A percentile compares a stretch with the other conserved stretches of the same genome.
Evolutionary conservation across 2,113 vertebrate genomes (phyloP).

Genomic region (Rhegmatorhina hoffmannsi): DNA sequence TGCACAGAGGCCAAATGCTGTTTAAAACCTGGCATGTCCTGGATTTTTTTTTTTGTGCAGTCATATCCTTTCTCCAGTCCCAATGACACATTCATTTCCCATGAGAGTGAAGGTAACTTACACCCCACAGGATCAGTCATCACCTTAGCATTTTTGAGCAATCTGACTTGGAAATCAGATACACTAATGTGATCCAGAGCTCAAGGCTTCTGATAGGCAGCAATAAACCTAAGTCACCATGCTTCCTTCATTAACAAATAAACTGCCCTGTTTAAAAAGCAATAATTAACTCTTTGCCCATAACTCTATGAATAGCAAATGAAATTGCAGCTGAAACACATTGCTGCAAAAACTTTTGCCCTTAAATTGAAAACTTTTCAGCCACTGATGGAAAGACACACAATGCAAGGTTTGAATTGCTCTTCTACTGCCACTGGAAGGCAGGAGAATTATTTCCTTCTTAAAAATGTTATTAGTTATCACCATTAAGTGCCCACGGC

Average conservation of each 20-base stretch:
- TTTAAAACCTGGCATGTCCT: not conserved
- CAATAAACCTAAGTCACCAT: not conserved
- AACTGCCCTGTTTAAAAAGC: not conserved
- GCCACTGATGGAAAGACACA: not conserved
- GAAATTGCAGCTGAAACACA: not conserved
- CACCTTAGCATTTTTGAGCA: not conserved
- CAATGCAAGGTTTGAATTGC: not conserved
- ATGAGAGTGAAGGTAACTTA: not conserved
- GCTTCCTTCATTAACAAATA: not conserved
- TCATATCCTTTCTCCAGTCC: not conserved
- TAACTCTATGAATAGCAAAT: not conserved
- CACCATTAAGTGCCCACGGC: not conserved
- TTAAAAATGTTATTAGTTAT: not conserved
- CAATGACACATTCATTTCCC: not conserved
- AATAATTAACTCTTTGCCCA: not conserved
- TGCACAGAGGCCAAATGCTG: fast-evolving
- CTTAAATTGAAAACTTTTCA: not conserved
- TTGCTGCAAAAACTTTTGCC: not conserved
- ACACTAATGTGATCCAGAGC: not conserved
- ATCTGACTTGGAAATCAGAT: not conserved
- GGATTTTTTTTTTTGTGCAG: not conserved
- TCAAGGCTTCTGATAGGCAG: not conserved
- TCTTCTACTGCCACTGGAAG: not conserved
- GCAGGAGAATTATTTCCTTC: not conserved
- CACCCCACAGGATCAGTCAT: not conserved